Percentiles rank a stretch among this genome's conserved stretches.
These are phyloP conservation scores for Hydrozoanthus tunicans DNA, from an alignment of 64 coral and sea anemone genomes.

Conservation along the genomic window DNA sequence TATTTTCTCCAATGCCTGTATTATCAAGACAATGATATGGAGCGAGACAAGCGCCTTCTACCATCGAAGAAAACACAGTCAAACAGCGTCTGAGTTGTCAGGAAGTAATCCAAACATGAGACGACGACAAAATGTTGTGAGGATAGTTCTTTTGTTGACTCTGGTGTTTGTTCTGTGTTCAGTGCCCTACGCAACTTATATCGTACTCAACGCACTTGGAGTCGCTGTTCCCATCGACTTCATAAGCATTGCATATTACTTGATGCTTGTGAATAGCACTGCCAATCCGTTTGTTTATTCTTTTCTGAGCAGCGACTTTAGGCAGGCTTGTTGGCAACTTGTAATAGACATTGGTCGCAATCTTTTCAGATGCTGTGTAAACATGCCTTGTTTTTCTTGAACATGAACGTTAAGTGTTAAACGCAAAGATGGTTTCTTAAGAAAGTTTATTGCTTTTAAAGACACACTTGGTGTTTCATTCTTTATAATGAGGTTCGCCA, in stretches of 20 bases:
- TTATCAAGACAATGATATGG: constrained; percentile 57
- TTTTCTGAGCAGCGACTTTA: constrained; percentile 86
- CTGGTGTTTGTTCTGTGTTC: constrained; percentile 83
- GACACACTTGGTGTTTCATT: too few relatives aligned
- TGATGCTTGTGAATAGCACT: constrained; percentile 91
- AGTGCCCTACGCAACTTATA: constrained; percentile 67
- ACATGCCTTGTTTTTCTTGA: too few relatives aligned
- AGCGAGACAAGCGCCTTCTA: constrained; percentile 46
- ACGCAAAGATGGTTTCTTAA: too few relatives aligned
- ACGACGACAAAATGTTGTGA: constrained; percentile 60
- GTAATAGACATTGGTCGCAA: not conserved
- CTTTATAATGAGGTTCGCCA: too few relatives aligned
- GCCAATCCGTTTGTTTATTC: constrained; percentile 92
- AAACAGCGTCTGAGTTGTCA: not conserved
- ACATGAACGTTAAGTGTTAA: too few relatives aligned
- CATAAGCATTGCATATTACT: constrained; percentile 71
- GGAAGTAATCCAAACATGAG: constrained; percentile 8
- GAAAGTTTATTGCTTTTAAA: too few relatives aligned
- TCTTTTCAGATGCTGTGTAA: not conserved
- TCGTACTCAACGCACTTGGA: constrained; percentile 43
- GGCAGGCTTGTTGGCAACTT: constrained; percentile 65
- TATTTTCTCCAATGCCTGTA: constrained; percentile 65
- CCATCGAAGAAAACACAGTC: constrained; percentile 39
- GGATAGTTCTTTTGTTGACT: constrained; percentile 73
- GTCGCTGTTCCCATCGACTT: constrained; percentile 53